Percentiles rank a stretch among this genome's conserved stretches.
Conservation (phyloP, 1,140 invertebrate genomes). For the Drosophila oshimai region DNA sequence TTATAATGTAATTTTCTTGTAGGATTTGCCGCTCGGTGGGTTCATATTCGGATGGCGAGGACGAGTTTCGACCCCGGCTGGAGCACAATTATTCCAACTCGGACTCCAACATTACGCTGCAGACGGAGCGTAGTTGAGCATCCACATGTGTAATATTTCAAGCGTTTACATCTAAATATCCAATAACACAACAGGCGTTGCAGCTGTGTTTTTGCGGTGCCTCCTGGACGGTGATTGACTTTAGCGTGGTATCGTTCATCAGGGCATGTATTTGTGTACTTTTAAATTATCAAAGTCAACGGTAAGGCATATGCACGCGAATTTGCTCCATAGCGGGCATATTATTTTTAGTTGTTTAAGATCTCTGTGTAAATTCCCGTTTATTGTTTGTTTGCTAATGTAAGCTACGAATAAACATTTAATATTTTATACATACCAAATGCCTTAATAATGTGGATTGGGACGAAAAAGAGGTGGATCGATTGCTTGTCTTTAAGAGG, state of each 20-base stretch:
- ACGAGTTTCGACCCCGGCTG: slow-evolving; percentile 57
- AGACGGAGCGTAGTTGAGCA: slow-evolving; percentile 64
- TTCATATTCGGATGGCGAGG: slow-evolving; percentile 75
- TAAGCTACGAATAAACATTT: slow-evolving; percentile 59
- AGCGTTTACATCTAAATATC: slow-evolving; percentile 48
- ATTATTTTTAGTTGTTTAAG: slow-evolving; percentile 62
- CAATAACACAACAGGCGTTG: neutral
- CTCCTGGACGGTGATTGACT: too few relatives aligned
- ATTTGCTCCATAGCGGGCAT: slow-evolving; percentile 41
- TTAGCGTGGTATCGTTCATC: too few relatives aligned
- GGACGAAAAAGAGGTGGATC: too few relatives aligned
- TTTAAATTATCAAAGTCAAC: slow-evolving; percentile 45
- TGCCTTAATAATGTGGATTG: too few relatives aligned
- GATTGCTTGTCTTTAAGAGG: too few relatives aligned
- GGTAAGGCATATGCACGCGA: slow-evolving; percentile 8
- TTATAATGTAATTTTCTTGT: neutral
- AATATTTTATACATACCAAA: slow-evolving; percentile 47
- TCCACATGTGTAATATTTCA: slow-evolving; percentile 39
- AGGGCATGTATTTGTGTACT: slow-evolving; percentile 30
- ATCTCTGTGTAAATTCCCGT: slow-evolving; percentile 74
- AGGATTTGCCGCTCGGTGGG: slow-evolving; percentile 76
- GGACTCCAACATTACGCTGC: slow-evolving; percentile 70
- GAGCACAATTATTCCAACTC: slow-evolving; percentile 71
- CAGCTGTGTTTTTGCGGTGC: neutral
- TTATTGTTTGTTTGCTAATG: slow-evolving; percentile 61